These are phyloP conservation scores for Gallinago undulata DNA, from an alignment of 2,113 vertebrate species.

Conservation along the genomic window DNA sequence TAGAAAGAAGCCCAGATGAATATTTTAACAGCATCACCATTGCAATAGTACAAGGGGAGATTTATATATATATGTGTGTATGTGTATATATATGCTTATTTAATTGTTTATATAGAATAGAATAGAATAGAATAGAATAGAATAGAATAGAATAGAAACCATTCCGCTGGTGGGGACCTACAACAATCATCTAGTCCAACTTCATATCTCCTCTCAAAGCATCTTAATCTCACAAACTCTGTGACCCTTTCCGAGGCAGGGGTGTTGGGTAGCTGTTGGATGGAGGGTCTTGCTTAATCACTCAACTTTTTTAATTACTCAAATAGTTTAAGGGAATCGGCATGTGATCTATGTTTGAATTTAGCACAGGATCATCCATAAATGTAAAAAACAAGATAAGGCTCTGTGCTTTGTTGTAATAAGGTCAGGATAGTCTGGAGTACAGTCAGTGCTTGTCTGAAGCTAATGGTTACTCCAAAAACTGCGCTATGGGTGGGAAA, in stretches of 20 bases:
- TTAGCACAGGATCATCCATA: background rate
- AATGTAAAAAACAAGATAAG: background rate
- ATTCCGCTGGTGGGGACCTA: background rate
- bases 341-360: background rate
- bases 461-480: background rate
- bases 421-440: background rate
- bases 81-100: background rate
- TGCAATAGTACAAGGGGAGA: background rate
- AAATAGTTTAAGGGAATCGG: background rate
- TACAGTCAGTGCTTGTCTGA: background rate
- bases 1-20: background rate
- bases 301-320: background rate
- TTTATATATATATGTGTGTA: background rate
- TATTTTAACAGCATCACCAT: background rate
- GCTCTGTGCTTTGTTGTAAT: background rate
- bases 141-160: background rate
- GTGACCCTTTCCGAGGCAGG: background rate
- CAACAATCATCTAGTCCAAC: background rate
- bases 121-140: background rate
- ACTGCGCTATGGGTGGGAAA: background rate
- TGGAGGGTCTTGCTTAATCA: background rate
- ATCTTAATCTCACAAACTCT: background rate
- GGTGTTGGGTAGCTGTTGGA: background rate
- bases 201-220: background rate
- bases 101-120: background rate